Evolutionary conservation across 2,888 invertebrate genomes (phyloP).

Genomic region (Cremastinae sp.): DNA sequence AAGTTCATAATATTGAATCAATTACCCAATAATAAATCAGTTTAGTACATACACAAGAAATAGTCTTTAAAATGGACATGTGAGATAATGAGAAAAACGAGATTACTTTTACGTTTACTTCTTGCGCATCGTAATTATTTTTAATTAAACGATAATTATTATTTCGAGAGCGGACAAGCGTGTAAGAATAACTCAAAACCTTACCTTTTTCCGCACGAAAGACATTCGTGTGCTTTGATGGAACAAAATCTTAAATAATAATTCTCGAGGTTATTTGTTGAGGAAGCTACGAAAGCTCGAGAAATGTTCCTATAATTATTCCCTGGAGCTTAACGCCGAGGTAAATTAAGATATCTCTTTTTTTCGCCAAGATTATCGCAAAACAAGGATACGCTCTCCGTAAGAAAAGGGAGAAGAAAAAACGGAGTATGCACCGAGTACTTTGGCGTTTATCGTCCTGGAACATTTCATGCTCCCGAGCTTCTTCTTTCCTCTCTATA

Average conservation of each 20-base stretch:
- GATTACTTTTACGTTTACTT: too few species aligned
- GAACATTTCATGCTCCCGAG: constrained; percentile 32
- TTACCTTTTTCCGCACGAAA: too few species aligned
- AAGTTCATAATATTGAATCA: too few species aligned
- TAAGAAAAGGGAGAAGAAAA: constrained; percentile 12
- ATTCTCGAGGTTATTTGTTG: neutral
- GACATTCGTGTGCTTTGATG: neutral
- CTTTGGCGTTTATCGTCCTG: constrained; percentile 40
- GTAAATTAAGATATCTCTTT: constrained; percentile 9
- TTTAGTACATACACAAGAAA: too few species aligned
- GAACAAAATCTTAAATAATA: neutral
- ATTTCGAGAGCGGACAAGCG: too few species aligned
- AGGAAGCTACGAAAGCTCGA: neutral
- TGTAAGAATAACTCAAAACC: too few species aligned
- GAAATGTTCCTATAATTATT: constrained; percentile 32
- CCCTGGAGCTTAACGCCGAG: constrained; percentile 15
- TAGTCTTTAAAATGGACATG: too few species aligned
- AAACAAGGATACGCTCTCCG: constrained; percentile 33
- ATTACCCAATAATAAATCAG: too few species aligned
- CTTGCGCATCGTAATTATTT: too few species aligned
- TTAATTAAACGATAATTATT: too few species aligned
- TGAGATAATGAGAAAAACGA: too few species aligned
- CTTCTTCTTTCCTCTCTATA: neutral
- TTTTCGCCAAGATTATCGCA: constrained; percentile 28
- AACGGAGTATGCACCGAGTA: neutral